Base-by-base conservation (phyloP, 2,888 invertebrate species). In the Hydroisotoma schaefferi region DNA sequence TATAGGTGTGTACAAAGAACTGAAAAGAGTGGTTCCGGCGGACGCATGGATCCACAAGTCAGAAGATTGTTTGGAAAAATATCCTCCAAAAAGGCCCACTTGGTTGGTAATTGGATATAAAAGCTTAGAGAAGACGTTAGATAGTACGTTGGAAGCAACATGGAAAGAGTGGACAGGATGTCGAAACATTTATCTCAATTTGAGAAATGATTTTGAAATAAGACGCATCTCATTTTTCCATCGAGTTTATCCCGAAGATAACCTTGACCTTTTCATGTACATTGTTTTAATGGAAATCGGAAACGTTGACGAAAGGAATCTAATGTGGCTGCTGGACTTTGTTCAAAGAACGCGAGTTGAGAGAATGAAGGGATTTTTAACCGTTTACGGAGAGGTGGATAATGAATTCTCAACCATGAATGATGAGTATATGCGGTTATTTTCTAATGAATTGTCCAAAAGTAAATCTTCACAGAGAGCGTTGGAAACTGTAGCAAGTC, bases 81-180 rank as follows among this genome's bases (percentile, higher is more conserved):
- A 15, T 15, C 8, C 33, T 33, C 33, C 22, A 26, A 28, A 26
- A 33, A 64, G 60, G 12, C 55, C 68, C 2, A 67, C 71, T 0
- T 72, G 71, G 71, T 56, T 72, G 3, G 58, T 78, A 28, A 71
- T 77, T 23, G 78, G 78, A 2, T 77, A 76, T 73, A 77, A 77
- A 68, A 75, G 76, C 46, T 70, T 77, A 18, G 77, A 77, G 40
- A 75, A 73, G 57, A 75, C 73, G 60, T 71, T 75, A 71, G 74
- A 70, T 71, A 75, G 74, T 73, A 73, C 69, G 54, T 56, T 63
- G 46, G 63, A 68, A 61, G 69, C 73, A 43, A 75, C 76, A 3
- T 79, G 79, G 79, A 78, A 78, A 68, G 79, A 79, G 59, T 79
- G 78, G 78, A 78, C 78, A 5, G 78, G 65, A 57, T 58, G 4